phyloP scores from a whole-genome alignment of 2,888 invertebrate genomes.

The Aphidius colemani region DNA sequence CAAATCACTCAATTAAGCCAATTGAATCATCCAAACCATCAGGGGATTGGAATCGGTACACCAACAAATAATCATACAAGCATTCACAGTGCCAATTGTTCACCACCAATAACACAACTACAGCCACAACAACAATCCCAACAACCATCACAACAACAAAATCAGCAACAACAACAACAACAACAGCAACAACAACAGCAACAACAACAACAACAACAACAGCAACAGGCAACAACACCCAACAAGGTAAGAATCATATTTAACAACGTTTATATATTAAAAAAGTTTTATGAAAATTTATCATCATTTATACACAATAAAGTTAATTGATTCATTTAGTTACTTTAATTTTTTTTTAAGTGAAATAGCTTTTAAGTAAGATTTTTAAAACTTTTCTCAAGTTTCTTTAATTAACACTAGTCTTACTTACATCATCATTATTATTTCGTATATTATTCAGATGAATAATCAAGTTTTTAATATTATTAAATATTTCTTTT shows the following conservation, averaged over 20 bases:
- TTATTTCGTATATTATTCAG: too few species aligned
- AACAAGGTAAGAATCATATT: slow-evolving; percentile 49
- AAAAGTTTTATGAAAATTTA: neutral
- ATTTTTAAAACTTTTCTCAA: too few species aligned
- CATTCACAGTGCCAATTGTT: slow-evolving; percentile 57
- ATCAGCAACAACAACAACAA: slow-evolving; percentile 39
- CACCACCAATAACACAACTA: slow-evolving; percentile 47
- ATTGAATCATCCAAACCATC: slow-evolving; percentile 34
- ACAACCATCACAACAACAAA: slow-evolving; percentile 33
- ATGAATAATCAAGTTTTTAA: too few species aligned
- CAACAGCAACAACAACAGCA: slow-evolving; percentile 34
- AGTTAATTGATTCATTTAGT: neutral
- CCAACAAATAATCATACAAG: slow-evolving; percentile 48
- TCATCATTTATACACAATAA: neutral
- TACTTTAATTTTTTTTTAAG: neutral
- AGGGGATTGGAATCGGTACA: slow-evolving; percentile 50
- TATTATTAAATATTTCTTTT: neutral
- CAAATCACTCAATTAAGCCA: slow-evolving; percentile 46
- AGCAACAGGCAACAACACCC: slow-evolving; percentile 39
- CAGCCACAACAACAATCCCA: slow-evolving; percentile 42
- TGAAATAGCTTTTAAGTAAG: too few species aligned
- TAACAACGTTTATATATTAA: neutral
- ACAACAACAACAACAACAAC: slow-evolving; percentile 47
- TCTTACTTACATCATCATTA: too few species aligned
- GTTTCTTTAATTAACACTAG: too few species aligned